Evolutionary conservation across 2,797 vertebrate genomes (phyloP), one percentile per base, ranked within the genome.

Genomic region (Halcyon leucocephala): DNA sequence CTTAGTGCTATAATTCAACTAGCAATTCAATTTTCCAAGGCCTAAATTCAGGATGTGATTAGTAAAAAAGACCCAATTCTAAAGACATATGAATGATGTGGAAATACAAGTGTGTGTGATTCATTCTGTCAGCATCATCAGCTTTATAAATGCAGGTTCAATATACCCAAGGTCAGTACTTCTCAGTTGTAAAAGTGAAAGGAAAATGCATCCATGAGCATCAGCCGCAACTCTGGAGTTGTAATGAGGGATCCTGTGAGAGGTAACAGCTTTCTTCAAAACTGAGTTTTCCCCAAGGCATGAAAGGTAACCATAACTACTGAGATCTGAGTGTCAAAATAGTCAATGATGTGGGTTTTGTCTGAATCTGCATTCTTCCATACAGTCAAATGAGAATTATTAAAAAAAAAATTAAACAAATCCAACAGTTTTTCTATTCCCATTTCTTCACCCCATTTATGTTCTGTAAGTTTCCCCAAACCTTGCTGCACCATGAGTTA

Each of bases 21-120:
- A 94, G 73, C 62, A 90, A 82, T 93, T 89, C 86, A 86, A 52
- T 95, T 96, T 96, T 92, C 58, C 87, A 86, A 84, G 66, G 72
- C 86, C 85, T 89, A 90, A 66, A 96, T 86, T 83, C 89, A 84
- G 91, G 72, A 49, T 89, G 52, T 62, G 80, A 89, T 66, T 35
- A 84, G 46, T 86, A 70, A 96, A 92, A 96, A 93, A 46, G 35
- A 73, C 16, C 8, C 46, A 66, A 18, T 93, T 91, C 87, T 82
- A 95, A 86, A 93, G 77, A 73, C 51, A 39, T 81, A 72, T 62
- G 90, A 95, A 94, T 79, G 85, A 69, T 95, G 88, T 88, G 70
- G 69, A 93, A 96, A 94, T 78, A 51, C 31, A 84, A 82, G 51
- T 14, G 3, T 48, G 37, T 35, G 39, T 93, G 93, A 95, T 90